Base-by-base conservation (phyloP, 2,113 vertebrate genomes). In the Laterallus jamaicensis region DNA sequence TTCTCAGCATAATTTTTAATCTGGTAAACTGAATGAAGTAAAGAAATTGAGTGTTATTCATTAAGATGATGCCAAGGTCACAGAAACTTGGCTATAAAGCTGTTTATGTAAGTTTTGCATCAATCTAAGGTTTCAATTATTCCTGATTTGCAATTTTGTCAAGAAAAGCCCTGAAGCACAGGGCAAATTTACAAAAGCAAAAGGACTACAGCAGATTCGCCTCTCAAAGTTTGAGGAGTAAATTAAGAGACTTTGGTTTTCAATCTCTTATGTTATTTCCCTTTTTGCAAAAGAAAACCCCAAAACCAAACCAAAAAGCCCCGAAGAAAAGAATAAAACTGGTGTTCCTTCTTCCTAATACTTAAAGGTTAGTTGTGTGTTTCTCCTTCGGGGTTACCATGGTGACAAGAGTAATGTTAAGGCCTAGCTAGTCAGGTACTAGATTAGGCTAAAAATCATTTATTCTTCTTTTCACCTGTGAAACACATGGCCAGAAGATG, bases 311-410 rank as follows among this genome's bases (percentile, higher is more conserved):
- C 47, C 18, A 54, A 24, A 15, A 37, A 5, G 28, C 20, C 8
- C 17, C 11, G 21, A 42, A 29, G 12, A 26, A 60, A 86, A 88
- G 10, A 77, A 37, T 6, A 71, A 54, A 81, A 25, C 21, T 5
- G 47, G 8, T 63, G 86, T 84, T 83, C 17, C 16, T 25, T 49
- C 42, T 62, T 84, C 35, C 28, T 85, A 49, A 29, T 37, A 44
- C 16, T 76, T 89, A 73, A 64, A 82, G 79, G 62, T 80, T 87
- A 85, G 37, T 80, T 82, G 50, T 87, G 32, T 88, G 70, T 86
- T 91, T 88, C 71, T 80, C 55, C 78, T 76, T 88, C 64, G 77
- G 25, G 22, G 87, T 96, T 93, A 26, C 93, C 85, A 83, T 93
- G 90, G 92, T 63, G 82, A 96, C 63, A 28, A 88, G 12, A 42